A percentile compares a stretch with the other conserved stretches of the same genome.
These are phyloP conservation scores for Trichechus manatus DNA, from an alignment of 2,113 vertebrate species.

Conservation along the genomic window DNA sequence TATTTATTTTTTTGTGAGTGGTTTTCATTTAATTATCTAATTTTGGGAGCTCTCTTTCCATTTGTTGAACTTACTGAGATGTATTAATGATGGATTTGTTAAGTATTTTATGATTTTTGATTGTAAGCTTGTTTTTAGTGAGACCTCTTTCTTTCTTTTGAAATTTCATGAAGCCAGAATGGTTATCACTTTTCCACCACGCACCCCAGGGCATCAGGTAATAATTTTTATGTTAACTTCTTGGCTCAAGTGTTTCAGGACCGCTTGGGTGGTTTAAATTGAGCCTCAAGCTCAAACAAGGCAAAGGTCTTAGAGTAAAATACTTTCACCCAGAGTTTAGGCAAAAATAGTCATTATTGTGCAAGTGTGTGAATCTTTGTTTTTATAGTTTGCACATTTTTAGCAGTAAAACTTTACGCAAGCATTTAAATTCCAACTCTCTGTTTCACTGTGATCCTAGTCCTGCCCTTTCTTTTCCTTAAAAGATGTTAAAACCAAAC, in stretches of 20 bases:
- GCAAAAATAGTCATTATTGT: not conserved
- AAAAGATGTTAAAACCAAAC: not conserved
- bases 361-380: not conserved
- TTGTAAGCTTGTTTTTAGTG: not conserved
- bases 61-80: not conserved
- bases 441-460: not conserved
- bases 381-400: not conserved
- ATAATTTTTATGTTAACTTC: not conserved
- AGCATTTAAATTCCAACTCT: conserved; percentile 11
- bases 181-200: not conserved
- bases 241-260: not conserved
- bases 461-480: not conserved
- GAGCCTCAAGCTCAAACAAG: not conserved
- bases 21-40: not conserved
- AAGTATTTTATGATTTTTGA: not conserved
- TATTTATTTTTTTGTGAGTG: not conserved
- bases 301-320: conserved; percentile 1
- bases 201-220: not conserved
- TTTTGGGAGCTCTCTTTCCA: not conserved
- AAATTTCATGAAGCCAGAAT: not conserved
- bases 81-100: not conserved
- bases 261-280: not conserved
- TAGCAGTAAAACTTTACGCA: not conserved
- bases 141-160: not conserved
- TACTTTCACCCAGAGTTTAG: not conserved